phyloP scores from a whole-genome alignment of 2,113 vertebrate species.

The Ivindomyrus marchei region DNA sequence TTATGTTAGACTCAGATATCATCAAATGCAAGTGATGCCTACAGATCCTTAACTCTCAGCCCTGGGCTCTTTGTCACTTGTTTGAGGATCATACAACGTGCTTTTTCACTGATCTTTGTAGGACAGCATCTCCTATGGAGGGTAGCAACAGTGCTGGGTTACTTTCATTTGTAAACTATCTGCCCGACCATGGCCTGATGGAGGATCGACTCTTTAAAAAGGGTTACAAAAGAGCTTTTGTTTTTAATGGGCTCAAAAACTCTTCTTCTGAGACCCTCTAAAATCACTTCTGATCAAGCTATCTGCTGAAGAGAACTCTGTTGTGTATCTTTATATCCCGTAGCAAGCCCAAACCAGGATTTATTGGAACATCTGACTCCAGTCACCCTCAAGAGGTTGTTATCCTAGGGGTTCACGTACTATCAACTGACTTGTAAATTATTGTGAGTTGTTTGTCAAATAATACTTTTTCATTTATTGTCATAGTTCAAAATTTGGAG shows the following conservation, averaged over 20 bases:
- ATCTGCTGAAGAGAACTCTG: not conserved
- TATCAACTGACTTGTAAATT: not conserved
- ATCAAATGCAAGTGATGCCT: not conserved
- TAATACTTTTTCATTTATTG: not conserved
- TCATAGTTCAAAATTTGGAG: not conserved
- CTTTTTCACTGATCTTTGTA: not conserved
- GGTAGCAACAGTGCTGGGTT: not conserved
- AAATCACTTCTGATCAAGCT: not conserved
- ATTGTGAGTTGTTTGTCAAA: not conserved
- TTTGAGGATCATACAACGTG: not conserved
- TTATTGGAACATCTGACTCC: not conserved
- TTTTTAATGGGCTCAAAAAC: not conserved
- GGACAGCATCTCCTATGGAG: not conserved
- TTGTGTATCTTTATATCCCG: not conserved
- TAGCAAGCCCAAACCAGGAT: not conserved
- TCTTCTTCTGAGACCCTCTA: not conserved
- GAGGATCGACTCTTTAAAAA: not conserved
- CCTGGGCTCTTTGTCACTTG: not conserved
- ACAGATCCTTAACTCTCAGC: not conserved
- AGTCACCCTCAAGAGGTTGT: not conserved
- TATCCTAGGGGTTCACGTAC: not conserved
- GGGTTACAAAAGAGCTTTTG: not conserved
- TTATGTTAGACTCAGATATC: not conserved
- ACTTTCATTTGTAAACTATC: not conserved
- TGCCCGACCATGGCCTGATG: not conserved